Base-by-base conservation (phyloP, 2,888 invertebrate genomes). In the Diarsia brunnea region DNA sequence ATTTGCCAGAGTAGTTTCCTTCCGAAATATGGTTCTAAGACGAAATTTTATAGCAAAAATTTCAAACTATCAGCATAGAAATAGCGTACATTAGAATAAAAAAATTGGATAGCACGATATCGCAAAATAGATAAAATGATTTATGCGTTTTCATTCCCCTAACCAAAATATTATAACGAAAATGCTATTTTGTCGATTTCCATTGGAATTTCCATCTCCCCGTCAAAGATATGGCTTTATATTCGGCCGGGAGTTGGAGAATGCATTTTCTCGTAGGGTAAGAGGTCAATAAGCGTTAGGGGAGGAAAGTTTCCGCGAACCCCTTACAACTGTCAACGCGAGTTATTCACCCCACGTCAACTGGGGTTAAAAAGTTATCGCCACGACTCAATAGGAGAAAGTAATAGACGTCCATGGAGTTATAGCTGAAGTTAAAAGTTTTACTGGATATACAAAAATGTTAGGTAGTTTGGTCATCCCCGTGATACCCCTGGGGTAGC, bases 311-410 rank as follows among this genome's bases (percentile, higher is more conserved):
- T 93, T 90, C 87, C 88, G 81, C 87, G 90, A 90, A 90, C 92
- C 93, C 92, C 93, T 94, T 91, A 91, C 90, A 93, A 94, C 93
- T 95, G 95, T 95, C 95, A 95, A 91, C 92, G 90, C 89, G 90
- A 93, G 94, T 94, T 94, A 94, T 94, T 94, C 94, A 94, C 94
- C 94, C 94, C 90, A 92, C 91, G 92, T 94, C 95, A 93, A 92
- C 92, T 91, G 91, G 94, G 94, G 95, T 95, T 94, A 93, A 94
- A 92, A 94, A 94, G 93, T 94, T 94, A 94, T 94, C 93, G 92
- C 90, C 90, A 79, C 83, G 89, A 87, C 91, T 93, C 92, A 91
- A 92, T 92, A 90, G 91, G 89, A 93, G 92, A 91, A 94, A 92
- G 94, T 91, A 94, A 95, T 94, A 95, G 93, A 93, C 89, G 91